Percentiles rank a stretch among this genome's conserved stretches.
phyloP scores from a whole-genome alignment of 2,888 invertebrate genomes.

The Carabus problematicus region DNA sequence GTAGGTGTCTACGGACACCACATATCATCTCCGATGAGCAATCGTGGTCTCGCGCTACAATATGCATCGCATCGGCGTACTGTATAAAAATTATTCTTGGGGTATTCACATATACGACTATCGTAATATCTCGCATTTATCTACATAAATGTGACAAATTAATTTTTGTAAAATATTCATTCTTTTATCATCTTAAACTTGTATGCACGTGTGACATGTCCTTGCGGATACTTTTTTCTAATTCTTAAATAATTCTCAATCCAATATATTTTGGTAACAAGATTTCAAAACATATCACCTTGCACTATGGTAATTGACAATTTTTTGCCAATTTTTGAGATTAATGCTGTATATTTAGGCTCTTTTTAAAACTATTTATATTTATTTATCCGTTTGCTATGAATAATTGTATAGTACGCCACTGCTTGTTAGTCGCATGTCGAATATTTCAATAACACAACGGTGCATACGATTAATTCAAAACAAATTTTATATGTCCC shows the following conservation, averaged over 20 bases:
- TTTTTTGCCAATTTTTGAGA: too few species aligned
- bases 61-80: conserved; percentile 9
- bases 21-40: conserved; percentile 20
- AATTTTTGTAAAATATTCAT: background rate
- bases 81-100: too few species aligned
- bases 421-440: background rate
- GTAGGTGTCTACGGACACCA: conserved; percentile 33
- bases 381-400: background rate
- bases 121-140: background rate
- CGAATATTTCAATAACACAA: conserved; percentile 12
- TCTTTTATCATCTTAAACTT: background rate
- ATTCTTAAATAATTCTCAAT: background rate
- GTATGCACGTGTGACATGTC: background rate
- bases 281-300: too few species aligned
- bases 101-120: too few species aligned
- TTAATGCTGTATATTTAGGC: background rate
- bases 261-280: background rate
- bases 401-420: too few species aligned
- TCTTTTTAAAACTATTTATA: background rate
- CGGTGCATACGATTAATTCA: conserved; percentile 15
- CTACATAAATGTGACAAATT: background rate
- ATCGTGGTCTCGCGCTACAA: background rate
- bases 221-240: background rate
- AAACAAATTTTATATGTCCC: conserved; percentile 32
- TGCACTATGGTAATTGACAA: too few species aligned